Evolutionary conservation across 2,113 vertebrate genomes (phyloP), one percentile per base, ranked within the genome.

Genomic region (Halichoeres trimaculatus): DNA sequence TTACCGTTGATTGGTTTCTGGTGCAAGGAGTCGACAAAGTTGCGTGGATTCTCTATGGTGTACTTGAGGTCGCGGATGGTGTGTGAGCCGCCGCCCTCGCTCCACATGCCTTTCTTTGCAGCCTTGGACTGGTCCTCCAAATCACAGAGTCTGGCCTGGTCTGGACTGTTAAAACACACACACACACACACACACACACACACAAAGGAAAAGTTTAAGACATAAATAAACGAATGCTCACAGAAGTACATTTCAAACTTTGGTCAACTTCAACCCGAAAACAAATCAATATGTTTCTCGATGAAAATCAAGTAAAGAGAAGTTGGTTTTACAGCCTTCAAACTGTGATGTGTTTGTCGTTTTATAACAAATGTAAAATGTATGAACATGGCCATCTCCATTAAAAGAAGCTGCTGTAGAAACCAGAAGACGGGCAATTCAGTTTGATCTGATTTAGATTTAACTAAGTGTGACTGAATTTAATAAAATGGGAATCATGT

Each of bases 1-100:
- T 94, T 85, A 99, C 98, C 98, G 0, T 99, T 99, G 57, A 98
- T 95, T 0, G 98, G 98, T 64, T 97, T 99, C 93, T 99, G 98
- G 86, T 99, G 98, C 92, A 96, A 88, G 0, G 98, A 96, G 85
- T 99, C 98, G 45, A 99, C 97, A 4, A 96, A 99, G 92, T 99
- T 96, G 40, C 98, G 94, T 0, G 97, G 96, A 84, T 96, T 99
- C 76, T 99, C 98, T 1, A 99, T 96, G 81, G 90, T 95, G 73
- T 99, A 99, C 74, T 99, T 99, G 71, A 99, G 76, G 73, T 99
- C 96, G 0, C 98, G 93, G 78, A 99, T 61, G 14, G 98, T 99
- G 61, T 97, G 96, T 0, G 95, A 73, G 0, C 97, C 95, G 0
- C 92, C 94, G 1, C 96, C 98, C 52, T 99, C 98, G 0, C 95